A percentile compares a stretch with the other conserved stretches of the same genome.
Conservation (phyloP, 2,113 vertebrate species). For the Heptranchias perlo region DNA sequence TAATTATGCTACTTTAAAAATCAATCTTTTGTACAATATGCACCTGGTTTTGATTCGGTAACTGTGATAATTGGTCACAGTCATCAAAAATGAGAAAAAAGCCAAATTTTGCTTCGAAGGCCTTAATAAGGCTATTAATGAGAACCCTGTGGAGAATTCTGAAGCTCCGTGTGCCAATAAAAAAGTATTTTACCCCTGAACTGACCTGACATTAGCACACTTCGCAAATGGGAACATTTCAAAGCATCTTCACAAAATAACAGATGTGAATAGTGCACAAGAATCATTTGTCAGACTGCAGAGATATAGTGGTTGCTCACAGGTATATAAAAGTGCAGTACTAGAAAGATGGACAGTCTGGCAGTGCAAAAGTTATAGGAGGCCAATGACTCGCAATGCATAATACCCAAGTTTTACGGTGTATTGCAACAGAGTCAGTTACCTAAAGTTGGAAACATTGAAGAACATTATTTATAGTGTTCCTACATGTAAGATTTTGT, state of each 20-base stretch:
- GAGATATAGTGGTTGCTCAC: not conserved
- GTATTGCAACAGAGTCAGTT: not conserved
- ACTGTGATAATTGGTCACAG: not conserved
- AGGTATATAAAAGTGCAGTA: not conserved
- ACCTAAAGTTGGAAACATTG: not conserved
- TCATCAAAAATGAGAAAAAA: not conserved
- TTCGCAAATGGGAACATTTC: not conserved
- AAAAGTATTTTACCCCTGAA: not conserved
- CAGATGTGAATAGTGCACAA: not conserved
- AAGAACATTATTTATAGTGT: too few relatives aligned
- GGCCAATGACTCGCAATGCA: not conserved
- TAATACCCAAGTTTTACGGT: not conserved
- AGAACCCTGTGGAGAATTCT: not conserved
- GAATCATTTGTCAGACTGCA: not conserved
- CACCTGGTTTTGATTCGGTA: not conserved
- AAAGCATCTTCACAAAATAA: not conserved
- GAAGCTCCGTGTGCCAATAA: not conserved
- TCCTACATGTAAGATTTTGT: too few relatives aligned
- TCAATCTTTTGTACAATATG: not conserved
- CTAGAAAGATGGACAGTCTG: not conserved
- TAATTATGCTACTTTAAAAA: not conserved
- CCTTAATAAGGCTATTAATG: not conserved
- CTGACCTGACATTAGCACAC: not conserved
- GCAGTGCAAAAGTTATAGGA: not conserved
- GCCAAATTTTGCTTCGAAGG: not conserved